Evolutionary conservation across 2,113 vertebrate species (phyloP), one percentile per base, ranked within the genome.

Genomic region (Chloebia gouldiae): DNA sequence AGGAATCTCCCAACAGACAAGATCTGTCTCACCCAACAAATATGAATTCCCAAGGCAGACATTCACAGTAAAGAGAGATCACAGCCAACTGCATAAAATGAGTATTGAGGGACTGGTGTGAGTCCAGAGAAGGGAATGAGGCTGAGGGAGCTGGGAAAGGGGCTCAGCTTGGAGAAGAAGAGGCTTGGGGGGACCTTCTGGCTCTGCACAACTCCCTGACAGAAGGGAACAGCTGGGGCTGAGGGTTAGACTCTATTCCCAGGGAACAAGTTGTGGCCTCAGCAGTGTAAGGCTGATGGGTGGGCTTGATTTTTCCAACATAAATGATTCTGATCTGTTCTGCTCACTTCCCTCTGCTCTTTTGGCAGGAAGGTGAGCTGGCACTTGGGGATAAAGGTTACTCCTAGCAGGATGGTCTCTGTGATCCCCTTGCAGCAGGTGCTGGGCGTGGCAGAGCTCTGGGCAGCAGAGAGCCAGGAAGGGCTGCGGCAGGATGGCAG

Each of bases 61-160:
- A 42, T 21, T 31, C 53, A 35, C 31, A 73, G 19, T 25, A 44
- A 59, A 54, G 39, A 22, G 49, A 71, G 49, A 59, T 49, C 37
- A 39, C 28, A 60, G 45, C 37, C 60, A 73, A 25, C 9, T n/a
- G 15, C 45, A 66, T 2, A 45, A 39, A 60, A 27, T 12, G 13
- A 44, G 28, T n/a, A 20, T 66, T 66, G 61, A 75, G 39, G 39
- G 30, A 30, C 30, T 30, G 45, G 33, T 9, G 8, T 2, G 1
- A 4, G n/a, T 53, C 23, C 30, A 35, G 86, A 2, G 78, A n/a
- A 45, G 28, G 20, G 53, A 68, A n/a, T 0, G 7, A 0, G 0
- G 40, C 49, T 33, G 59, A 72, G 25, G 22, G 50, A 72, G 31
- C 21, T 65, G 21, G 50, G 21, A 27, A 49, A 69, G 56, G 35